phyloP scores from a whole-genome alignment of 2,888 invertebrate genomes.

The Brachyptera putata region DNA sequence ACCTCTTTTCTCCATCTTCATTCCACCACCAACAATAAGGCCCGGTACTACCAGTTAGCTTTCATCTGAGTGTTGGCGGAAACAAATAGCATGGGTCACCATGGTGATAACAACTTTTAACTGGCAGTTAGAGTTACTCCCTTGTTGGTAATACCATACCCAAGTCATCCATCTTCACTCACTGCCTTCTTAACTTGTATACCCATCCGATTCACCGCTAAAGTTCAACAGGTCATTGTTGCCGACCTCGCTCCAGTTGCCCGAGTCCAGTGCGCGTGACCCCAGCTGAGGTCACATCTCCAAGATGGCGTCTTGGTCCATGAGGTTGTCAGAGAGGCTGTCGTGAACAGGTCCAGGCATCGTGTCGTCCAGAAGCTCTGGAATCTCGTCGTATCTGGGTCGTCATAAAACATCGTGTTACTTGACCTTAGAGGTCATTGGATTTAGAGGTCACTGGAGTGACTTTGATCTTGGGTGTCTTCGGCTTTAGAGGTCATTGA shows the following conservation, averaged over 20 bases:
- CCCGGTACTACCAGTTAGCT: too few species aligned
- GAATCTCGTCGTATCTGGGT: constrained; percentile 33
- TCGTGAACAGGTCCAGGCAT: constrained; percentile 28
- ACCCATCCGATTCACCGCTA: background rate
- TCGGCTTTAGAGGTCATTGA: too few species aligned
- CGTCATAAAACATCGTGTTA: too few species aligned
- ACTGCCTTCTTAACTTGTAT: background rate
- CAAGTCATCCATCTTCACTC: background rate
- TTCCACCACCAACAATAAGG: too few species aligned
- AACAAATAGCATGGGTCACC: too few species aligned
- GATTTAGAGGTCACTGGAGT: too few species aligned
- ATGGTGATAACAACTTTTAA: too few species aligned
- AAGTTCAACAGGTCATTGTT: background rate
- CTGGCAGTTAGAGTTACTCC: too few species aligned
- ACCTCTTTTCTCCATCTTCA: too few species aligned
- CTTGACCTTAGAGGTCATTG: background rate
- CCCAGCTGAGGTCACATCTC: constrained; percentile 31
- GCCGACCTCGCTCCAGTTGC: constrained; percentile 30
- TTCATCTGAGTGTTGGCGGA: too few species aligned
- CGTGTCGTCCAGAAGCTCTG: constrained; percentile 32
- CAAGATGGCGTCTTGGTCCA: constrained; percentile 33
- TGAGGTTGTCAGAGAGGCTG: constrained; percentile 29
- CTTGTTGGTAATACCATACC: too few species aligned
- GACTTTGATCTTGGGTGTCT: too few species aligned
- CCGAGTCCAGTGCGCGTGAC: constrained; percentile 21